These are phyloP conservation scores for Drosophila auraria DNA, from an alignment of 1,140 invertebrate species.

Conservation along the genomic window DNA sequence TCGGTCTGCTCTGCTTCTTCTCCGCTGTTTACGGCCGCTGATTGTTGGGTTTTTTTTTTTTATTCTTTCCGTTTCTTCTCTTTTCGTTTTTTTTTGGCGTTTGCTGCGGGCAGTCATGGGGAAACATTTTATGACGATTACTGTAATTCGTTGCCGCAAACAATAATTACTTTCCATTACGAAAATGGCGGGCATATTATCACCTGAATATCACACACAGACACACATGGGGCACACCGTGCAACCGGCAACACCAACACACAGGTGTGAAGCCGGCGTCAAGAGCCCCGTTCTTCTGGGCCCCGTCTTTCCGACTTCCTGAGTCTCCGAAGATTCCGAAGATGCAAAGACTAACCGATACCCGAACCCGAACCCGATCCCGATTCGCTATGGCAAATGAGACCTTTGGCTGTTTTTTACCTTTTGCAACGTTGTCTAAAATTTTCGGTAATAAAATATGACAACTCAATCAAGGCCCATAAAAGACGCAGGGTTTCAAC, in stretches of 20 bases:
- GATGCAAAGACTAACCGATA: background rate
- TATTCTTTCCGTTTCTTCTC: background rate
- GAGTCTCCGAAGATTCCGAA: background rate
- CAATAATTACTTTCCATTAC: slow-evolving; percentile 85
- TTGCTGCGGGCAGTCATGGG: slow-evolving; percentile 84
- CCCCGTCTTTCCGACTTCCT: background rate
- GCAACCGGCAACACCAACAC: slow-evolving; percentile 16
- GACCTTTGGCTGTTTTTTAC: slow-evolving; percentile 51
- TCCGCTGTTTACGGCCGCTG: slow-evolving; percentile 76
- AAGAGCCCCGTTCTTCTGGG: slow-evolving; percentile 3
- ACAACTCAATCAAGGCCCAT: slow-evolving; percentile 85
- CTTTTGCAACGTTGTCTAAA: slow-evolving; percentile 74
- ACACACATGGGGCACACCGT: slow-evolving; percentile 23
- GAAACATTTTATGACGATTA: slow-evolving; percentile 85
- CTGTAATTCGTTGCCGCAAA: slow-evolving; percentile 85
- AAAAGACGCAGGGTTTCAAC: slow-evolving; percentile 57
- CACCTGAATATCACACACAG: slow-evolving; percentile 84
- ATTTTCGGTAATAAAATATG: slow-evolving; percentile 85
- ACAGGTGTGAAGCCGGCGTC: slow-evolving; percentile 42
- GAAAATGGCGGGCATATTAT: slow-evolving; percentile 85
- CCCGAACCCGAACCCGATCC: slow-evolving; percentile 16
- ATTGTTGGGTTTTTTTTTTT: slow-evolving; percentile 66
- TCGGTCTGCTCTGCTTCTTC: slow-evolving; percentile 37
- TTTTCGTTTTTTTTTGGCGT: slow-evolving; percentile 28
- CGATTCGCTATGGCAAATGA: slow-evolving; percentile 69